These are phyloP conservation scores for Emys orbicularis DNA, from an alignment of 2,797 vertebrate species.

Conservation along the genomic window DNA sequence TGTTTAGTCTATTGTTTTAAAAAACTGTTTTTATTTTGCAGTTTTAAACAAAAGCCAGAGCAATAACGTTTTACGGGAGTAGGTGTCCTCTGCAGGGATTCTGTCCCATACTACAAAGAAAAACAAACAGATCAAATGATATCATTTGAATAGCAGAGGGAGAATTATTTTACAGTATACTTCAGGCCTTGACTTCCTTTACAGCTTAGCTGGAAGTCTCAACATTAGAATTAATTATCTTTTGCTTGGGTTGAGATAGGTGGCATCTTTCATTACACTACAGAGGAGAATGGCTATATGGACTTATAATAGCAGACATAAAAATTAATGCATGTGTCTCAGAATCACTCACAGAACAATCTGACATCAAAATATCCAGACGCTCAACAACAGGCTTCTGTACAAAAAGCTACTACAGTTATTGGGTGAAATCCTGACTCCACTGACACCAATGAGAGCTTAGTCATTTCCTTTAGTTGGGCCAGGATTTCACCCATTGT, in stretches of 20 bases:
- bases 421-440: neutral
- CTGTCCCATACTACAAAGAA: neutral
- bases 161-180: neutral
- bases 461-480: neutral
- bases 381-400: neutral
- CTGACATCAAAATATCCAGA: neutral
- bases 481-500: neutral
- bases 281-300: neutral
- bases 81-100: neutral
- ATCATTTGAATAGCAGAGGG: neutral
- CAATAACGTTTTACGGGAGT: neutral
- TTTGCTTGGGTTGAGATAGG: neutral
- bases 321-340: rapidly evolving
- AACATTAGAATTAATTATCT: neutral
- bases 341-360: neutral
- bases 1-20: neutral
- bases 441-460: neutral
- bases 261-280: neutral
- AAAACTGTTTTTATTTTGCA: neutral
- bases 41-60: neutral
- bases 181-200: neutral
- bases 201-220: neutral
- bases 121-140: neutral
- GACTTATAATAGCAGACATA: neutral
- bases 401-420: neutral